Evolutionary conservation across 2,888 invertebrate genomes (phyloP), one percentile per base, ranked within the genome.

Genomic region (Junonia oenone): DNA sequence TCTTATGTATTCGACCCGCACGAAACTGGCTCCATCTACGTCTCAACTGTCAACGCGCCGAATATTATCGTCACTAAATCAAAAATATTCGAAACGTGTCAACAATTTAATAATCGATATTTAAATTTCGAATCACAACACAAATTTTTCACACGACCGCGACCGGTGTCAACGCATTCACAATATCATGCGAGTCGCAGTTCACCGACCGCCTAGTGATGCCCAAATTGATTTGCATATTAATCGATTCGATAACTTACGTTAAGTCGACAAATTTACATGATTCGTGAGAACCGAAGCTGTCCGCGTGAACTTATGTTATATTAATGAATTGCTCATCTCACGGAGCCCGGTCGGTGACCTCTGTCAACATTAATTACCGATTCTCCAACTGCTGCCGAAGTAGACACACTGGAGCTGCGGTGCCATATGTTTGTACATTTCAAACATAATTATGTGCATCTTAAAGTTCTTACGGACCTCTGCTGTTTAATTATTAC

Each of bases 71-170:
- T n/a, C 19, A 19, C 11, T 38, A 17, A 11, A 17, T 15, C 11
- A 17, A n/a, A n/a, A 40, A 15, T 19, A 19, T 40, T 40, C 19
- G 17, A 17, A 5, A 17, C 11, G 9, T 40, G 38, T 40, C 38
- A 40, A 17, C 47, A 47, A 53, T 48, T 48, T 49, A 48, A 33
- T 52, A 55, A 62, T 65, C 65, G 58, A 66, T 66, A 66, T 67
- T 62, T 55, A 66, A 59, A 71, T 68, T 68, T 69, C 63, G 65
- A 67, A 69, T 72, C 72, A 69, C 72, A 68, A 75, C 59, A 95
- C 93, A 81, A 94, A 82, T 92, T 96, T 72, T 97, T 97, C 72
- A 97, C 97, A 80, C 97, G 97, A 88, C 95, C 95, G 88, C 97
- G 97, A 88, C 95, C 95, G 88, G 95, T 97, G 91, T 95, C 66